Evolutionary conservation across 2,888 invertebrate genomes (phyloP), one percentile per base, ranked within the genome.

Genomic region (Scaptomyza caliginosa): DNA sequence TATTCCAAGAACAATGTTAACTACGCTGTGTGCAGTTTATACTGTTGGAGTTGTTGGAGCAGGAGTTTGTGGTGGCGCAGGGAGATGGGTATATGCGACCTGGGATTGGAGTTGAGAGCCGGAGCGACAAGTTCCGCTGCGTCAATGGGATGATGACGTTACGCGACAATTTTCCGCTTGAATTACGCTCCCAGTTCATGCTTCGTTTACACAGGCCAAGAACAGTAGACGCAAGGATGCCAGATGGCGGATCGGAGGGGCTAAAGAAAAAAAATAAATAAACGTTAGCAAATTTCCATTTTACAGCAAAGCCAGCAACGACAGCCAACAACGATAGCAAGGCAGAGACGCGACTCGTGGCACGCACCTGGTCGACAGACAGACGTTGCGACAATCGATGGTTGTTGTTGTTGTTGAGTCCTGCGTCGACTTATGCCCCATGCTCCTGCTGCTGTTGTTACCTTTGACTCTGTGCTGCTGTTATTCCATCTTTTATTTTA

Each of bases 111-210:
- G 19, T 10, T 28, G 52, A 59, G 45, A 59, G 39, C 30, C 42
- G 51, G 60, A 71, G 57, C 71, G 75, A 51, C 71, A 67, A 71
- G 74, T 67, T 56, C 57, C 56, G 50, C 43, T 76, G 74, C 60
- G 76, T 76, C 74, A 76, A 76, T 72, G 74, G 75, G 65, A 85
- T 74, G 84, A 77, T 77, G 84, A 79, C 86, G 77, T 82, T 83
- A 84, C 87, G 87, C 84, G 82, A 77, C 88, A 89, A 88, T 88
- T 88, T 89, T 89, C 87, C 78, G 88, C 89, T 84, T 88, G 88
- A 88, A 88, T 88, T 89, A 89, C 87, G 74, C 74, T 76, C 80
- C 86, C 74, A 74, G 88, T 89, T 88, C 89, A 88, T 86, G 88
- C 88, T 89, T 89, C 88, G 88, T 75, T 88, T 86, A 75, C 74